Evolutionary conservation across 2,113 vertebrate genomes (phyloP).

Genomic region (Prochilodus magdalenae): DNA sequence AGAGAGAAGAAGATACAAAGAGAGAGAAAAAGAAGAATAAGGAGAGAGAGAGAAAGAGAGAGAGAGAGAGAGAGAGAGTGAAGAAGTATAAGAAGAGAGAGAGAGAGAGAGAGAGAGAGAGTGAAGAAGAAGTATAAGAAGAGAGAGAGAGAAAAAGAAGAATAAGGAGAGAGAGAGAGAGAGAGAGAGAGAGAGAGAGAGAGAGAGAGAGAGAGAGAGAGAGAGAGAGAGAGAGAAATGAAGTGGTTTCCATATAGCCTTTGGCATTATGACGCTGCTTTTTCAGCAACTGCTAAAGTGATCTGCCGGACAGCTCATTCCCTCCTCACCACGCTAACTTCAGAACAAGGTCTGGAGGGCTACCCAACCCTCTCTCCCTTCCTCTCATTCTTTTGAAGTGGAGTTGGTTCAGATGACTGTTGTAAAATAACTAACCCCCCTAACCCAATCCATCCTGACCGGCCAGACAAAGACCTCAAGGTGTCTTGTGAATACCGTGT

Average conservation of each 20-base stretch:
- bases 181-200: not conserved
- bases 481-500: conserved; percentile 59
- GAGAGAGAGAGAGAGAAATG: not conserved
- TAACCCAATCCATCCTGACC: conserved; percentile 44
- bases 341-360: conserved; percentile 32
- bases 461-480: conserved; percentile 50
- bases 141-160: conserved; percentile 4
- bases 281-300: not conserved
- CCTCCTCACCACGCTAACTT: not conserved
- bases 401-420: conserved; percentile 48
- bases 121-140: too few relatives aligned
- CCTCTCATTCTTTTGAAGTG: conserved; percentile 51
- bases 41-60: not conserved
- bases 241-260: conserved; percentile 20
- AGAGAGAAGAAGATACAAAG: conserved; percentile 6
- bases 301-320: not conserved
- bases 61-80: conserved; percentile 2
- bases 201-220: conserved; percentile 15
- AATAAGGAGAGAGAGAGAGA: not conserved
- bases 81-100: too few relatives aligned
- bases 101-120: not conserved
- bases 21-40: conserved; percentile 5
- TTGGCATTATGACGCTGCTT: conserved; percentile 6
- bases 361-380: not conserved
- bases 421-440: conserved; percentile 47